Base-by-base conservation (phyloP, 1,140 invertebrate genomes). In the Nixonia krombeini region DNA sequence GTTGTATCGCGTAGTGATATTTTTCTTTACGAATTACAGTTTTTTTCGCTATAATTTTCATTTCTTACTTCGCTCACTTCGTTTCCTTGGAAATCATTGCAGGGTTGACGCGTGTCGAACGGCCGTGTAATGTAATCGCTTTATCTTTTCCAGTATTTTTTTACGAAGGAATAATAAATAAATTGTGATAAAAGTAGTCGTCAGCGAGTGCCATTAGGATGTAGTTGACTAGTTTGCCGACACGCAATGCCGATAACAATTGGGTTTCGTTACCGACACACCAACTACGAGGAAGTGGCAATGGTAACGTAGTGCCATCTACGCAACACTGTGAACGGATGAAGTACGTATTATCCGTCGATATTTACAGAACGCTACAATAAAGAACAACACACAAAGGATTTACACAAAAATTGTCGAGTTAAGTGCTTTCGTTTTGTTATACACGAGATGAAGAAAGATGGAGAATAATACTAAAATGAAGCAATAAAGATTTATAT, bases 401-500 rank as follows among this genome's bases (percentile, higher is more conserved):
- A 21, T 44, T 52, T 38, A 70, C 47, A 66, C 66, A 65, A 29
- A 62, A 61, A 47, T 18, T 55, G 52, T 38, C 45, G 51, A 57
- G 10, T 70, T 56, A 17, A 44, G 17, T 31, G 42, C 42, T 70
- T 70, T 40, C 47, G 61, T 70, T 70, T 61, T 65, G 67, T 70
- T 70, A 64, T 31, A 70, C 31, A 50, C 52, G 58, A 41, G 56
- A 61, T n/a, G 47, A 57, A 55, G 59, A 38, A 59, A 56, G 61
- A 42, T 57, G 67, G 29, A 70, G 47, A 70, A 53, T 58, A 65
- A 65, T 57, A 70, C 68, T 70, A 51, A 70, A 70, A 70, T 41
- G 61, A 70, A 70, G 67, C 67, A 70, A 70, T 70, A 70, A 70
- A 65, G 68, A 70, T 65, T 70, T 70, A 70, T 70, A 70, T 70